These are phyloP conservation scores for Digitonthophagus gazella DNA, from an alignment of 2,888 invertebrate species.

Conservation along the genomic window DNA sequence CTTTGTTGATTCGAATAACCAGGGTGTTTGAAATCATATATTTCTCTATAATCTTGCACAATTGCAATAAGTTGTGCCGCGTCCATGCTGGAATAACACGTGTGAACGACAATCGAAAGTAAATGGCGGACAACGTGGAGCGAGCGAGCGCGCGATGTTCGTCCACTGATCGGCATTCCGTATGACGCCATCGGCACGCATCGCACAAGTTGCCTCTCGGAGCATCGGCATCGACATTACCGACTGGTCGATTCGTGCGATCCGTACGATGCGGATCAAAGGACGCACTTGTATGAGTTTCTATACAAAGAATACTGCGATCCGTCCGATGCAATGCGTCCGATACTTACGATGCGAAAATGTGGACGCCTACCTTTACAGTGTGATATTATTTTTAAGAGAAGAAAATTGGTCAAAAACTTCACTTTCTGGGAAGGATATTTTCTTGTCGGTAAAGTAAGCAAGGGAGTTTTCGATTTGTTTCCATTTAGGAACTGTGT, in stretches of 20 bases:
- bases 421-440: no score
- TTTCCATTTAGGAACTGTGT: no score
- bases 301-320: not conserved
- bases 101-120: no score
- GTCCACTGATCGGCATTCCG: slow-evolving; percentile 19
- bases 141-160: slow-evolving; percentile 9
- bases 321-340: slow-evolving; percentile 6
- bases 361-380: no score
- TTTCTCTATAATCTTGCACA: slow-evolving; percentile 1
- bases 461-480: no score
- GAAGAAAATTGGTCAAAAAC: no score
- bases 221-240: slow-evolving; percentile 1
- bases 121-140: slow-evolving; percentile 11
- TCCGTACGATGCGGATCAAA: not conserved
- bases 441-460: no score
- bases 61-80: not conserved
- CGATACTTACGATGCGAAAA: not conserved
- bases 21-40: slow-evolving; percentile 11
- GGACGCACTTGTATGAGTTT: not conserved
- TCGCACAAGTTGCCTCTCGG: slow-evolving; percentile 2
- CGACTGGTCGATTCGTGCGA: slow-evolving; percentile 3
- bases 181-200: slow-evolving; percentile 8
- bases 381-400: no score
- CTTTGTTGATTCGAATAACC: slow-evolving; percentile 13
- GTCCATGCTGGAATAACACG: no score